Evolutionary conservation across 2,888 invertebrate genomes (phyloP), one percentile per base, ranked within the genome.

Genomic region (Tipula helvola): DNA sequence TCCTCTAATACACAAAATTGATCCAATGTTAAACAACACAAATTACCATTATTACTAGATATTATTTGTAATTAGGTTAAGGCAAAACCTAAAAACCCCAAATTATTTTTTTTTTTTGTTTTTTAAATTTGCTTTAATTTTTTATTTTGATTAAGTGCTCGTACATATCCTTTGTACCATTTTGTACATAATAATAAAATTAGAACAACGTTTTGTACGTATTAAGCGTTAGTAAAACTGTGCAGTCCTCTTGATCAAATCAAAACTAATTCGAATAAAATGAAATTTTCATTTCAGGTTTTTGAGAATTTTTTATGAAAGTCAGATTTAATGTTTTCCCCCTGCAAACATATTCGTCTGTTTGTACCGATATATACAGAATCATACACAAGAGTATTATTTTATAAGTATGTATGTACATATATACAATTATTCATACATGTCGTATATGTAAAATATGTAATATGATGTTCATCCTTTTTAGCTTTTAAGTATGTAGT

Each of bases 21-120:
- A 71, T 71, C 71, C 71, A 71, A 71, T 71, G 71, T 71, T 71
- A 71, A 71, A 71, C 71, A 71, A 71, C 71, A 71, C 71, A 71
- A 71, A 71, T 71, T 71, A 71, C 10, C 71, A 71, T 71, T 71
- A 71, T 71, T 71, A 28, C 71, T 71, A 39, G 28, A 28, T 71
- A 71, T 71, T 71, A 71, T 71, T 71, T 71, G 71, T 71, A 71
- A 71, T 71, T 71, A 71, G 71, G 71, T 71, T 18, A 71, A 71
- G 71, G 71, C 8, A 71, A 71, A 71, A 28, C 28, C 71, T 71
- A 28, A 71, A 71, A 71, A 71, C 71, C 71, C 71, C 8, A 28
- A 28, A 28, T 28, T 28, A 28, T 13, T 71, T 71, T 28, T 71
- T 52, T 57, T 57, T 57, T 57, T 57, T 41, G 0, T 41, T 1